Evolutionary conservation across 2,797 vertebrate genomes (phyloP).

Genomic region (Rhabdomys pumilio): DNA sequence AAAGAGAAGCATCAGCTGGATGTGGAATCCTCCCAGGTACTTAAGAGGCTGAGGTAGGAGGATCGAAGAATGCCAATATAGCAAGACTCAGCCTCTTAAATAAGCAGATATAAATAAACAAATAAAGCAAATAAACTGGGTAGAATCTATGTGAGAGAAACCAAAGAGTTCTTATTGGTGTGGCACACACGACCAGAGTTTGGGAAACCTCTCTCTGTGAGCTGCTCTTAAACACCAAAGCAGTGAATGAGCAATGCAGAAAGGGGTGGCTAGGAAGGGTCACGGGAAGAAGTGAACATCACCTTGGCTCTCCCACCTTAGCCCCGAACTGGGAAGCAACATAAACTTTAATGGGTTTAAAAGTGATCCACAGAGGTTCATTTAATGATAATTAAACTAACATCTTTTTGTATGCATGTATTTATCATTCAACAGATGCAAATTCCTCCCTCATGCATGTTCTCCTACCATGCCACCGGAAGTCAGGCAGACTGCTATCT

Average conservation of each 20-base stretch:
- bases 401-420: neutral
- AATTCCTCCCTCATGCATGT: neutral
- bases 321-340: neutral
- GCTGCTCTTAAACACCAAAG: neutral
- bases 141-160: neutral
- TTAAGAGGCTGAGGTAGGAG: neutral
- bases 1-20: neutral
- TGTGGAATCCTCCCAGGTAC: neutral
- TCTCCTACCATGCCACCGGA: neutral
- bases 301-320: neutral
- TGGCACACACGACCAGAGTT: neutral
- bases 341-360: neutral
- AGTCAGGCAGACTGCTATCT: neutral
- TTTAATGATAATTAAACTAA: neutral
- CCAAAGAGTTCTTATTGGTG: neutral
- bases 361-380: neutral
- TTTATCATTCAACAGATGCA: neutral
- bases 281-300: neutral
- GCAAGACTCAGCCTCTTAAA: neutral
- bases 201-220: neutral
- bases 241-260: neutral
- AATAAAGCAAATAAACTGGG: neutral
- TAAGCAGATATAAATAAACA: neutral
- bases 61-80: neutral
- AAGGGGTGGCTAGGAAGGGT: neutral